Base-by-base conservation (phyloP, 1,140 invertebrate genomes). In the Palaemon carinicauda region DNA sequence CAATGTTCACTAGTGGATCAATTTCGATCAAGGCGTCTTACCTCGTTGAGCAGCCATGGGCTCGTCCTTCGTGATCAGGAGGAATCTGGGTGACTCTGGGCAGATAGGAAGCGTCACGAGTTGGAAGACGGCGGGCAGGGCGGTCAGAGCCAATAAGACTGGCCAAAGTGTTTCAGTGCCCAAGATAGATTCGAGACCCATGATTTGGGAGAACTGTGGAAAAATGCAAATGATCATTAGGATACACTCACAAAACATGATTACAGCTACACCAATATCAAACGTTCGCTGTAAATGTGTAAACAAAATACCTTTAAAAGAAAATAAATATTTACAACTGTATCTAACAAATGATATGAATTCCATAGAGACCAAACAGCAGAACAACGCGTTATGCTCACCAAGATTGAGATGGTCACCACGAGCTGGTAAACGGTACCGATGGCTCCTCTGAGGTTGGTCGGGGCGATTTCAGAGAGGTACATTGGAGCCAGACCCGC, bases 401-500 rank as follows among this genome's bases (percentile, higher is more conserved):
- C 89, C 80, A 97, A 91, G 83, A 98, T 98, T 0, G 96, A 95
- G 69, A 97, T 96, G 0, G 96, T 97, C 82, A 98, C 95, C n/a
- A 97, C 94, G 10, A 98, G 91, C 90, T 98, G 97, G 90, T 97
- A 97, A 0, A 96, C 95, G 2, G 96, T 96, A 2, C 97, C 97
- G 27, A 97, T 94, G 27, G 96, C 96, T 75, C 96, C 96, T 82
- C 96, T 91, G 0, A 97, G 91, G 88, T 95, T 94, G 1, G 94
- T 92, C 0, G 97, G 97, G 0, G 96, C 96, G 90, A 98, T 96
- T 92, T 98, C 97, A 0, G 95, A 93, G 14, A 98, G 91, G 90
- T 97, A 98, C 95, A 97, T 96, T 0, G 96, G 96, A 0, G 95
- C 94, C 0, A 98, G 89, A 15, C 96, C 96, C n/a, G 96, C 96